These are phyloP conservation scores for Chrysodeixis includens DNA, from an alignment of 2,888 invertebrate species.

Conservation along the genomic window DNA sequence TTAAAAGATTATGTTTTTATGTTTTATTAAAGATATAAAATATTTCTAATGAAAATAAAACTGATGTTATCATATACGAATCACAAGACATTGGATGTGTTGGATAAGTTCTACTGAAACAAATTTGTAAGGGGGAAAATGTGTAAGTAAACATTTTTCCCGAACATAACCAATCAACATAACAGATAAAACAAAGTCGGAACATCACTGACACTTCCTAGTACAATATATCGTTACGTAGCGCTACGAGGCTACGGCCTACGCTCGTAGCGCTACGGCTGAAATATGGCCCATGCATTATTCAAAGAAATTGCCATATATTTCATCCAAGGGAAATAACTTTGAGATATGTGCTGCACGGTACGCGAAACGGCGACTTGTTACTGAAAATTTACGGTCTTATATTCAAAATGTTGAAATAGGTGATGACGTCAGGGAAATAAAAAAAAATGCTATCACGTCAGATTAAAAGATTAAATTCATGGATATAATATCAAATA, in stretches of 20 bases:
- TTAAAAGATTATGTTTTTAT: too few species aligned
- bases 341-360: conserved; percentile 79
- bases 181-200: conserved; percentile 67
- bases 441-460: conserved; percentile 37
- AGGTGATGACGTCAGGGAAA: conserved; percentile 49
- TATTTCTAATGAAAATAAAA: too few species aligned
- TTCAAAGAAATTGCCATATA: conserved; percentile 91
- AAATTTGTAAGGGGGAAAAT: neutral
- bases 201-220: conserved; percentile 70
- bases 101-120: neutral
- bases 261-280: conserved; percentile 75
- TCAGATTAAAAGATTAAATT: conserved; percentile 36
- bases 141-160: conserved; percentile 15
- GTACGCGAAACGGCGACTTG: conserved; percentile 66
- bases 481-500: neutral
- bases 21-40: too few species aligned
- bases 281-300: conserved; percentile 90
- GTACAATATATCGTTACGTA: conserved; percentile 57
- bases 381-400: conserved; percentile 55
- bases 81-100: neutral
- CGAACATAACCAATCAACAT: conserved; percentile 51
- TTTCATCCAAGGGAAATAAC: conserved; percentile 89
- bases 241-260: conserved; percentile 69
- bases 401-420: conserved; percentile 51
- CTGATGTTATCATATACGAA: too few species aligned